Evolutionary conservation across 2,113 vertebrate genomes (phyloP), one percentile per base, ranked within the genome.

Genomic region (Trachemys scripta): DNA sequence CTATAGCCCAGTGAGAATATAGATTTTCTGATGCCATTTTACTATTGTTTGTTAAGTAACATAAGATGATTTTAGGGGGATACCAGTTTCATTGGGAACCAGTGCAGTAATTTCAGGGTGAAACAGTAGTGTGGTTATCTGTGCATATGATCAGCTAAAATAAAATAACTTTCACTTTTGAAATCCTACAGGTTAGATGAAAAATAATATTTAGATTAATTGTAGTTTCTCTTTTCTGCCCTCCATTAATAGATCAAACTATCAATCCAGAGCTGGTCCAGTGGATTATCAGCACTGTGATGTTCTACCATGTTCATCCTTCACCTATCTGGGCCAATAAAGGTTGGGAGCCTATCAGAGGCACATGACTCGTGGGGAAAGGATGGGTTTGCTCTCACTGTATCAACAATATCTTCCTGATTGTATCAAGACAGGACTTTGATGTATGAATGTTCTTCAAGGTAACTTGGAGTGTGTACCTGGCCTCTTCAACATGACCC

Each of bases 221-320:
- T 88, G 10, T 78, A 94, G 76, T 91, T 93, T 59, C 31, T 53
- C 92, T 57, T 81, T 93, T 49, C 17, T 76, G 54, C 90, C 81
- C 83, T 81, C 85, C 59, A 80, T 90, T 87, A 93, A 85, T 51
- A 5, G 38, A 85, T 87, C 89, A 50, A 88, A 84, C 90, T 90
- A 85, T 87, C 84, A 87, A 79, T 19, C 22, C 6, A n/a, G 42
- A 80, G 91, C 62, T 85, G 57, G 54, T 82, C 62, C 31, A 65
- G 6, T 16, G 62, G 62, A 65, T 91, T 78, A 91, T 83, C 83
- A 91, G 79, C 53, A 87, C 10, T 54, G 59, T 82, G 82, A 8
- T 5, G 3, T 31, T 91, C 12, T 94, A 24, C 24, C 51, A 35
- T 78, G 4, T 65, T 93, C 59, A 22, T 51, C 27, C 87, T 84